A percentile compares a stretch with the other conserved stretches of the same genome.
phyloP scores from a whole-genome alignment of 2,113 vertebrate genomes.

The Pteruthius melanotis region DNA sequence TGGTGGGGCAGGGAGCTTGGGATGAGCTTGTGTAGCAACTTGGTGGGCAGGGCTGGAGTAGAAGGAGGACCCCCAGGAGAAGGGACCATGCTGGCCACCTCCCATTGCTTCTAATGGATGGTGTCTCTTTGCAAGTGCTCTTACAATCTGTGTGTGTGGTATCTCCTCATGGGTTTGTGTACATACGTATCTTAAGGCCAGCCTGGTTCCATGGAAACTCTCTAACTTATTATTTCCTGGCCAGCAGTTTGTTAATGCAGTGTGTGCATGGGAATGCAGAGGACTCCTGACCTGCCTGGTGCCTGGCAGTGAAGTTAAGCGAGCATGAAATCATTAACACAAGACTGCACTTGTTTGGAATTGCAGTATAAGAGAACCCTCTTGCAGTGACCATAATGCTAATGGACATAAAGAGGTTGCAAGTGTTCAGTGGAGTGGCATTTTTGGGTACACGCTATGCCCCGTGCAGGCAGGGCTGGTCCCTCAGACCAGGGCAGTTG shows the following conservation, averaged over 20 bases:
- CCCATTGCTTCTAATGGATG: not conserved
- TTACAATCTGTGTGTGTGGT: not conserved
- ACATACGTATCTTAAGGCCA: not conserved
- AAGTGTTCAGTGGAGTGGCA: not conserved
- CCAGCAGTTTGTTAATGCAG: not conserved
- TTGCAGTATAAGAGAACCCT: not conserved
- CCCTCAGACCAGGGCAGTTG: accelerated
- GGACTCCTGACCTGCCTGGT: not conserved
- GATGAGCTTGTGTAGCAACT: not conserved
- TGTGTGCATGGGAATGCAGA: not conserved
- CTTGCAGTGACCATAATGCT: not conserved
- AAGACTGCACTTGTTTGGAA: not conserved
- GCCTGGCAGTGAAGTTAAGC: not conserved
- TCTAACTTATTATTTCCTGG: not conserved
- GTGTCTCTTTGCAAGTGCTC: not conserved
- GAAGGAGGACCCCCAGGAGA: not conserved
- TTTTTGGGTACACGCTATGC: not conserved
- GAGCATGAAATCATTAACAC: constrained; percentile 2
- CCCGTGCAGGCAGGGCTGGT: accelerated
- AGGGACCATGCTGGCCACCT: accelerated
- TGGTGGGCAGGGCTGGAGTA: not conserved
- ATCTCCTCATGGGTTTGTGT: not conserved
- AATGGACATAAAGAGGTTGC: not conserved
- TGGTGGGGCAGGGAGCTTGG: not conserved
- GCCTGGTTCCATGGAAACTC: not conserved